Conservation (phyloP, 2,888 invertebrate species). For the Aelia acuminata region DNA sequence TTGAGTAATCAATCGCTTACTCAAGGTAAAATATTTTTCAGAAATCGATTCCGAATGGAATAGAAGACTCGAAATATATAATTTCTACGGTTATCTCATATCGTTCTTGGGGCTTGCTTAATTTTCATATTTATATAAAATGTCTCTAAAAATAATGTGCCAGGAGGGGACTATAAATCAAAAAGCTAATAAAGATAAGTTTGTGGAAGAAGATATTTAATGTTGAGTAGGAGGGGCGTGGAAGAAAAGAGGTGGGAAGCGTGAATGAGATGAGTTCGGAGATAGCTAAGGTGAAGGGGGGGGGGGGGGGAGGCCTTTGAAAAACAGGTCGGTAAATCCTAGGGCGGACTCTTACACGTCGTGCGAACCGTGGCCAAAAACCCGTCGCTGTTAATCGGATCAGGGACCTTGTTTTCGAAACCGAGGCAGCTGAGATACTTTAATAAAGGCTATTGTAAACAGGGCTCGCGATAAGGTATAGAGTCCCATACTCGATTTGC, state of each 20-base stretch:
- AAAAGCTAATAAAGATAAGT: conserved; percentile 16
- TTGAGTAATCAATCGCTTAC: too few species aligned
- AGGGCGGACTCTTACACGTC: not conserved
- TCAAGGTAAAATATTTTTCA: too few species aligned
- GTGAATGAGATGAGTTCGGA: conserved; percentile 45
- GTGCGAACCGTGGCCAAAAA: conserved; percentile 1
- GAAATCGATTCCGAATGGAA: too few species aligned
- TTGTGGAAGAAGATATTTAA: conserved; percentile 25
- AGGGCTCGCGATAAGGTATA: not conserved
- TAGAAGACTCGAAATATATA: not conserved
- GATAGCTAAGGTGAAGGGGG: conserved; percentile 51
- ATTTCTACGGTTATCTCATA: not conserved
- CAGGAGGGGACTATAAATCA: not conserved
- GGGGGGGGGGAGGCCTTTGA: too few species aligned
- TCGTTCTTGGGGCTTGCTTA: not conserved
- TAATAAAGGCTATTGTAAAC: conserved; percentile 25
- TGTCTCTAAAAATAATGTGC: not conserved
- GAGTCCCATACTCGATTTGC: not conserved
- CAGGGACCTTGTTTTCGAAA: conserved; percentile 15
- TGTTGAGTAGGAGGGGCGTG: not conserved
- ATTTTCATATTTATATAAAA: conserved; percentile 4
- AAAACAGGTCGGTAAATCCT: conserved; percentile 44
- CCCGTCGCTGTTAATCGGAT: conserved; percentile 29
- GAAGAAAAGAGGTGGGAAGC: not conserved
- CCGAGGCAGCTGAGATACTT: not conserved